These are phyloP conservation scores for Rotaria magnacalcarata DNA, from an alignment of 2,888 invertebrate species.

Conservation along the genomic window DNA sequence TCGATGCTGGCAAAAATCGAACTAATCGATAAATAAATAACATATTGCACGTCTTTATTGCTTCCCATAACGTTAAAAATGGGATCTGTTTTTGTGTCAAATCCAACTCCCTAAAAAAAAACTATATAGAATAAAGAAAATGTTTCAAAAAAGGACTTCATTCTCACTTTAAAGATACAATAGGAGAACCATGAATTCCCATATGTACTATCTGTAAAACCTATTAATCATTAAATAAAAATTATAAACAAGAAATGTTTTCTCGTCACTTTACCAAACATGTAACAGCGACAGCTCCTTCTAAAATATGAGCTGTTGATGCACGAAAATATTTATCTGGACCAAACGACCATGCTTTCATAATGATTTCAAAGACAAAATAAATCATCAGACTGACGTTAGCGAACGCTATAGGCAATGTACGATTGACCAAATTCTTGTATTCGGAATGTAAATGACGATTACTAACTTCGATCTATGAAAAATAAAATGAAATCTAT, in stretches of 20 bases:
- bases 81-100: neutral
- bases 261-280: neutral
- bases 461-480: neutral
- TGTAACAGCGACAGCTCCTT: neutral
- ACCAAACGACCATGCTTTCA: slow-evolving; percentile 16
- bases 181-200: neutral
- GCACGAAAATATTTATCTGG: neutral
- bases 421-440: neutral
- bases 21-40: slow-evolving; percentile 10
- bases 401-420: neutral
- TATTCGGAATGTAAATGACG: neutral
- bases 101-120: neutral
- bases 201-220: neutral
- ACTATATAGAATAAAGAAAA: neutral
- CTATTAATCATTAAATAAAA: neutral
- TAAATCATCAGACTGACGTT: neutral
- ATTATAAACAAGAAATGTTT: neutral
- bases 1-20: slow-evolving; percentile 12
- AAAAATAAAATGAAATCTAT: neutral
- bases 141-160: neutral
- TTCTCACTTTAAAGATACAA: neutral
- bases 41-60: neutral
- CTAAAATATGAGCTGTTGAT: neutral
- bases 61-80: slow-evolving; percentile 3
- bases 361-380: neutral